Evolutionary conservation across 1,140 invertebrate species (phyloP), one percentile per base, ranked within the genome.

Genomic region (Dreissena polymorpha): DNA sequence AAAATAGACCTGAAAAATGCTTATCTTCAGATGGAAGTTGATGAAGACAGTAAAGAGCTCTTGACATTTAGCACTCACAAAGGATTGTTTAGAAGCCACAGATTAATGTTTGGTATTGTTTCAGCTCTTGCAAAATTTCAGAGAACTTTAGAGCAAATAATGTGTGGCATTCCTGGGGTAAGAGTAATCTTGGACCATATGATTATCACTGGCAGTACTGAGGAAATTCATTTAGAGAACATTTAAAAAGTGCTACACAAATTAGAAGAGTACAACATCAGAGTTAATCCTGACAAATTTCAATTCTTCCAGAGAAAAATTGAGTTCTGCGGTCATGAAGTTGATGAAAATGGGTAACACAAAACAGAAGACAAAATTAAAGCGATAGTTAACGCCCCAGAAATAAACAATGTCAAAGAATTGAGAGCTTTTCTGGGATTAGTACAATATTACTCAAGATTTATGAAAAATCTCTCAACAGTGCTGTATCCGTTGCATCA

Each of bases 281-380:
- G 21, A 21, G 64, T 67, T 12, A 67, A 67, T 67, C 64, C 64
- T 21, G 10, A 13, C 12, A 67, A 67, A 27, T 67, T 12, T 27
- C 10, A 18, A 18, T 67, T 67, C 21, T 67, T 67, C 64, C 10
- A 67, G n/a, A n/a, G n/a, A n/a, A n/a, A n/a, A n/a, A n/a, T n/a
- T n/a, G n/a, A n/a, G n/a, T n/a, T n/a, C n/a, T 67, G 64, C 23
- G 64, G 64, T 21, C 64, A 67, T 67, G 21, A 67, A 67, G 23
- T 67, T 67, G 18, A 27, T 21, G 21, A 67, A 70, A 49, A 83
- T 25, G 81, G 79, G 18, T 50, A 82, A 8, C 76, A 86, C 27
- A 79, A 80, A 49, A 72, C 74, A 7, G 53, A 78, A 29, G 77
- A 86, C n/a, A 87, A 89, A 53, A 70, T 88, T 21, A 29, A 70